A percentile compares a stretch with the other conserved stretches of the same genome.
phyloP scores from a whole-genome alignment of 2,113 vertebrate species.

The Cyanoliseus patagonus region DNA sequence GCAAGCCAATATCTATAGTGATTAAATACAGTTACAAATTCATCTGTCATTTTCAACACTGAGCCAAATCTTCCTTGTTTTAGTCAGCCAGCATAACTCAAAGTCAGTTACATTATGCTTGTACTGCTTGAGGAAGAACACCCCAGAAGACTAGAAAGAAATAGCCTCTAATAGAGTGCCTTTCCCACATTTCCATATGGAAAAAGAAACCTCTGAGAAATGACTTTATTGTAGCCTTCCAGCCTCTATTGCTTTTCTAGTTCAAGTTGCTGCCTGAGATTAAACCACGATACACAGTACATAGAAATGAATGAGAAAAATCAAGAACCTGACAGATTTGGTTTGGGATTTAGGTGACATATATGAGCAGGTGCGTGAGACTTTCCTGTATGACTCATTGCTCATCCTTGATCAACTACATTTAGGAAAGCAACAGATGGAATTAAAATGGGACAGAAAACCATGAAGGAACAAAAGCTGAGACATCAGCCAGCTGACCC shows the following conservation, averaged over 20 bases:
- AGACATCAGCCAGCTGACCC: not conserved
- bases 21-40: not conserved
- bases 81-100: not conserved
- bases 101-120: not conserved
- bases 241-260: not conserved
- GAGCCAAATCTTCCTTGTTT: not conserved
- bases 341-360: not conserved
- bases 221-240: not conserved
- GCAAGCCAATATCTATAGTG: not conserved
- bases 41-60: not conserved
- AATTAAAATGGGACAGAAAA: slow-evolving; percentile 21
- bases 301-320: not conserved
- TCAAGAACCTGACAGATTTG: not conserved
- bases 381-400: not conserved
- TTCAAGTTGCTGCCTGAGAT: not conserved
- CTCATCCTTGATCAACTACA: not conserved
- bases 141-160: not conserved
- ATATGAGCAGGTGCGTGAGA: not conserved
- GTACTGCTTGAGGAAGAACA: not conserved
- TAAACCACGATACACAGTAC: not conserved
- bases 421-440: not conserved
- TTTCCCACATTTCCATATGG: not conserved
- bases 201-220: not conserved
- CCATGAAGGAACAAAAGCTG: not conserved
- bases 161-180: not conserved